Evolutionary conservation across 1,140 invertebrate genomes (phyloP).

Genomic region (Drosophila albomicans): DNA sequence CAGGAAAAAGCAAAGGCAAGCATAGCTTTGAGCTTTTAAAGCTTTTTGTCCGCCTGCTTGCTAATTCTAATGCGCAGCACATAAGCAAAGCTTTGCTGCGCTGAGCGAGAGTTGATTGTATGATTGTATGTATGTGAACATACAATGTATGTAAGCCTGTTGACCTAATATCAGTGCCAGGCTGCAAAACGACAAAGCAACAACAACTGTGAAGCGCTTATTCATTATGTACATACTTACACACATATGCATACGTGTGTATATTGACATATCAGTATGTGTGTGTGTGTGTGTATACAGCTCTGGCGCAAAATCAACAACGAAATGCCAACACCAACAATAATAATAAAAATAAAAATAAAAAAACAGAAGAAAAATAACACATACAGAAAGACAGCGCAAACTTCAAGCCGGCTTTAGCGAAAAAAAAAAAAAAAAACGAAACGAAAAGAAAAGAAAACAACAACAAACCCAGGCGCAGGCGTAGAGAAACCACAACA

Average conservation of each 20-base stretch:
- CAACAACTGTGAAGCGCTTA: slow-evolving; percentile 23
- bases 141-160: slow-evolving; percentile 1
- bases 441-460: slow-evolving; percentile 28
- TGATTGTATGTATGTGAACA: slow-evolving; percentile 6
- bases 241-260: slow-evolving; percentile 2
- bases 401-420: slow-evolving; percentile 67
- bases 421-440: slow-evolving; percentile 42
- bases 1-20: background rate
- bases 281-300: slow-evolving; percentile 6
- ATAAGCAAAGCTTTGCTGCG: background rate
- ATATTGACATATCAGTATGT: slow-evolving; percentile 5
- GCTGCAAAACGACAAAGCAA: slow-evolving; percentile 5
- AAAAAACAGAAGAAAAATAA: slow-evolving; percentile 48
- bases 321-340: slow-evolving; percentile 24
- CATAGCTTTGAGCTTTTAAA: background rate
- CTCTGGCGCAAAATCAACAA: slow-evolving; percentile 58
- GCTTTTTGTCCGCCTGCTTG: too few species aligned
- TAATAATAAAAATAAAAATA: slow-evolving; percentile 33
- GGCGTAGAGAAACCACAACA: slow-evolving; percentile 68
- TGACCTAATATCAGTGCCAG: slow-evolving; percentile 26
- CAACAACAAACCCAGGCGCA: slow-evolving; percentile 39
- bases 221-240: slow-evolving; percentile 23
- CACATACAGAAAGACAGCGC: slow-evolving; percentile 28
- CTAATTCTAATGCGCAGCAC: background rate
- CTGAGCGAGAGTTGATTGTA: background rate